Evolutionary conservation across 1,140 invertebrate species (phyloP).

Genomic region (Hydropsyche tenuis): DNA sequence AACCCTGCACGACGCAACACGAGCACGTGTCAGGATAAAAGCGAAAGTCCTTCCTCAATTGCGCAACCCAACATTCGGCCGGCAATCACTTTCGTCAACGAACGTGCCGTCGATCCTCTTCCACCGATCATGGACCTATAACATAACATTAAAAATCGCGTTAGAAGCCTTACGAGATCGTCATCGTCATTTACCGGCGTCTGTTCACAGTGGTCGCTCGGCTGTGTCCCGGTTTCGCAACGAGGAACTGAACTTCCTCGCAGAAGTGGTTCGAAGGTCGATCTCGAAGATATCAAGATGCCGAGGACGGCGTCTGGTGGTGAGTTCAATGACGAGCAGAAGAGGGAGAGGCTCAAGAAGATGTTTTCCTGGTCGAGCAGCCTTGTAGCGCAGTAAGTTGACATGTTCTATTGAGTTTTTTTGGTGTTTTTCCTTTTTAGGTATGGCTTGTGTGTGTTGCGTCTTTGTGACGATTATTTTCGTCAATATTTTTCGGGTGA

Average conservation of each 20-base stretch:
- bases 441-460: too few relatives aligned
- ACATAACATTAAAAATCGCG: too few relatives aligned
- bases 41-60: constrained; percentile 37
- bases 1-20: too few relatives aligned
- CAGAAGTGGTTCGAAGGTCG: constrained; percentile 16
- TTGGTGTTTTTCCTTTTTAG: too few relatives aligned
- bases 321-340: constrained; percentile 11
- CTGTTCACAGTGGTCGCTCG: too few relatives aligned
- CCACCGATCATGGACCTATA: not conserved
- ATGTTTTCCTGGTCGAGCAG: constrained; percentile 44
- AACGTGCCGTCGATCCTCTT: not conserved
- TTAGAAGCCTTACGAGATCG: too few relatives aligned
- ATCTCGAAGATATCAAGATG: constrained; percentile 16
- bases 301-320: not conserved
- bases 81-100: not conserved
- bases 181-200: too few relatives aligned
- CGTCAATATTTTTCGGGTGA: too few relatives aligned
- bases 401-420: constrained; percentile 27
- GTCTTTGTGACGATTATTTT: too few relatives aligned
- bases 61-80: not conserved
- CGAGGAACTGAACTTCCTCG: too few relatives aligned
- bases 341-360: constrained; percentile 35
- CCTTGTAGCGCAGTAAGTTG: constrained; percentile 24
- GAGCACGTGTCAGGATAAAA: constrained; percentile 29
- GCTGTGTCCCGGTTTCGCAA: too few relatives aligned